phyloP scores from a whole-genome alignment of 2,113 vertebrate genomes.

The Vulpes ferrilata region DNA sequence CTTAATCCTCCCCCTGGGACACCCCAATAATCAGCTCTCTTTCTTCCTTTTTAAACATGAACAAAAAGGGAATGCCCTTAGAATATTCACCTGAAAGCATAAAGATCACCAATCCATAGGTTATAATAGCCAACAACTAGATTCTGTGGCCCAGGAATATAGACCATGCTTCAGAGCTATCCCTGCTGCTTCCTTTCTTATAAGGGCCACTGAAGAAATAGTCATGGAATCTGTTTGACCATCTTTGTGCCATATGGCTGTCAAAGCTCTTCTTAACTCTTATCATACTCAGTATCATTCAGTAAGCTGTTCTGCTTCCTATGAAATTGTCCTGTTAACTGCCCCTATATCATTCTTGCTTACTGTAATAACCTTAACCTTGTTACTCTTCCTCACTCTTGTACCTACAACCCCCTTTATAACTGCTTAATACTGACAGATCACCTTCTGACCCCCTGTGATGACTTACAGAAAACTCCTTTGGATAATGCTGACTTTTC shows the following conservation, averaged over 20 bases:
- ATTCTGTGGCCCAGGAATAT: not conserved
- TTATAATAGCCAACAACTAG: not conserved
- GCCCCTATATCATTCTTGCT: not conserved
- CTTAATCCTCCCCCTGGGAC: not conserved
- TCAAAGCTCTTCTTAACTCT: not conserved
- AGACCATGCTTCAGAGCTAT: not conserved
- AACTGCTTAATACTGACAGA: not conserved
- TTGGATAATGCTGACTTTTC: not conserved
- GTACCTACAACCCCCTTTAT: not conserved
- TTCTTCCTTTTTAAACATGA: not conserved
- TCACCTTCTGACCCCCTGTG: not conserved
- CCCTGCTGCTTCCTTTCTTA: not conserved
- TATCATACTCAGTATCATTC: not conserved
- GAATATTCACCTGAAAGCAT: not conserved
- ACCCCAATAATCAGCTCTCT: not conserved
- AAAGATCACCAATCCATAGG: not conserved
- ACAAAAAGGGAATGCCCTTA: not conserved
- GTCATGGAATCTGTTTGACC: not conserved
- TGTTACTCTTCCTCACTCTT: not conserved
- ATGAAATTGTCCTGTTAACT: not conserved
- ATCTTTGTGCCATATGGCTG: not conserved
- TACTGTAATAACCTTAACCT: not conserved
- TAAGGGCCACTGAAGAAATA: not conserved
- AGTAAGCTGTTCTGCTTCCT: not conserved
- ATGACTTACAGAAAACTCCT: not conserved